Conservation (phyloP, 2,797 vertebrate species). For the Rhincodon typus region DNA sequence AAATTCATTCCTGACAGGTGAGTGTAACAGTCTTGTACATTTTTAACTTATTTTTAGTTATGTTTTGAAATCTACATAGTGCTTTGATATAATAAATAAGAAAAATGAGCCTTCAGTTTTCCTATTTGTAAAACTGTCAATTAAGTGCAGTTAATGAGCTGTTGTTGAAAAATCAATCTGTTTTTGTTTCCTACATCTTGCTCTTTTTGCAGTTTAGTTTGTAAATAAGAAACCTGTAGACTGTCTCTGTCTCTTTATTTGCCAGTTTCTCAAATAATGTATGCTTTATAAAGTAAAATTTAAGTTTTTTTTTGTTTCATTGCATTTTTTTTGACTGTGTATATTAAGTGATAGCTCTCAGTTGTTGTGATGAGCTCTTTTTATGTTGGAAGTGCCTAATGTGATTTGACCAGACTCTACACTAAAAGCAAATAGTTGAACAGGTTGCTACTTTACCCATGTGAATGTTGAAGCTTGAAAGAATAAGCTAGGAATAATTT, state of each 20-base stretch:
- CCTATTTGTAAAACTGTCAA: background rate
- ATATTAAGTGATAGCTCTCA: background rate
- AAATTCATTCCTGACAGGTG: background rate
- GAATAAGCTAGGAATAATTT: background rate
- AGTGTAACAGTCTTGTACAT: background rate
- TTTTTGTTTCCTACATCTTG: background rate
- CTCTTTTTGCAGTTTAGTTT: background rate
- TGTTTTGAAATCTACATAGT: background rate
- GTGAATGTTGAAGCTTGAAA: background rate
- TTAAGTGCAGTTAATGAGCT: background rate
- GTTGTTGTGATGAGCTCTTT: background rate
- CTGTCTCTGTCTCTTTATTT: background rate
- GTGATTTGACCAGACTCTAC: background rate
- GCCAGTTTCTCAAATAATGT: background rate
- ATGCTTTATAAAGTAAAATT: background rate
- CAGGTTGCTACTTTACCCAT: background rate
- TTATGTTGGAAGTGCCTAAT: background rate
- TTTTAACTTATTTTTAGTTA: background rate
- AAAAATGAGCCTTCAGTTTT: background rate
- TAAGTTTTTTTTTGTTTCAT: background rate
- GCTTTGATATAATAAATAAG: background rate
- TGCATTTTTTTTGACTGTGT: background rate
- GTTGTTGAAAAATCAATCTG: background rate
- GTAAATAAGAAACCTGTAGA: background rate
- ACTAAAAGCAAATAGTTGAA: background rate